Conservation (phyloP, 2,113 vertebrate genomes). For the Cinclus mexicanus region DNA sequence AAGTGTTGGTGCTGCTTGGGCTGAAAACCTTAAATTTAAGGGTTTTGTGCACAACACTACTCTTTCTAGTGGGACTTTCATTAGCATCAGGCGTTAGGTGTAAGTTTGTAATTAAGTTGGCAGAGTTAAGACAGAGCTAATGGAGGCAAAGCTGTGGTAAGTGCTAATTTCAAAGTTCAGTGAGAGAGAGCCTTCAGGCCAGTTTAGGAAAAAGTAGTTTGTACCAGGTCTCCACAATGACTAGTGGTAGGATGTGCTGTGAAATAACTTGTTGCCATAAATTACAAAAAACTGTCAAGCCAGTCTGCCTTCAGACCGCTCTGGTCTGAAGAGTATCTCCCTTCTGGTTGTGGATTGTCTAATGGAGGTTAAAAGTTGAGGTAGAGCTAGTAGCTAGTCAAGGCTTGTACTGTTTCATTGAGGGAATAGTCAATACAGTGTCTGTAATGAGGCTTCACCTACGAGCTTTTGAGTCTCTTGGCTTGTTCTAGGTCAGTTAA, state of each 20-base stretch:
- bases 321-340: not conserved
- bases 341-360: not conserved
- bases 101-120: not conserved
- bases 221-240: not conserved
- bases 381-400: not conserved
- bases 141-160: not conserved
- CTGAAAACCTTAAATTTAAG: not conserved
- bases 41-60: not conserved
- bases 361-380: not conserved
- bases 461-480: not conserved
- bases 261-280: not conserved
- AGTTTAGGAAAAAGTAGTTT: not conserved
- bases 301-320: not conserved
- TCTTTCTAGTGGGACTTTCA: not conserved
- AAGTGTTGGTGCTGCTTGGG: not conserved
- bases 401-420: not conserved
- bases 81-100: not conserved
- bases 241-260: not conserved
- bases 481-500: not conserved
- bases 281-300: not conserved
- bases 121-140: not conserved
- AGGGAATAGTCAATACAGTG: not conserved
- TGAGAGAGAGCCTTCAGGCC: not conserved
- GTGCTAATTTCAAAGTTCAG: not conserved
- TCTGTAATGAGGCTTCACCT: not conserved